Evolutionary conservation across 1,140 invertebrate species (phyloP).

Genomic region (Trypoxylus dichotomus): DNA sequence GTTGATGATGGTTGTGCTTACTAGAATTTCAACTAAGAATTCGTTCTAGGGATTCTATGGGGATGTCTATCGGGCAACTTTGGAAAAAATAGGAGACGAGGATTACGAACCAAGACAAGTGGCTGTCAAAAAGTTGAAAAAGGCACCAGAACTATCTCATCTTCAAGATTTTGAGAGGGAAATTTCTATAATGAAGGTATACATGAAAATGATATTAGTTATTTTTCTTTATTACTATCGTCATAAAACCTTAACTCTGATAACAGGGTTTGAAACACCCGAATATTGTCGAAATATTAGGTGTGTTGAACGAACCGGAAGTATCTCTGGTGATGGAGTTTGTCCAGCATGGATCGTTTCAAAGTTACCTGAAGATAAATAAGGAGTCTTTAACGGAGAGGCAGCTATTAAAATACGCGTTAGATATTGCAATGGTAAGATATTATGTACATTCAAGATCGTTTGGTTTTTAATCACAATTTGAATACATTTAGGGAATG

Average conservation of each 20-base stretch:
- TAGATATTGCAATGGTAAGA: constrained; percentile 66
- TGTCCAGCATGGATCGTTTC: constrained; percentile 76
- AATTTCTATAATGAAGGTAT: constrained; percentile 73
- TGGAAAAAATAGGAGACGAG: constrained; percentile 57
- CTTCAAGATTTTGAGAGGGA: constrained; percentile 68
- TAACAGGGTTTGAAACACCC: constrained; percentile 72
- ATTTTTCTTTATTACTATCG: neutral
- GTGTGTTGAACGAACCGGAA: constrained; percentile 75
- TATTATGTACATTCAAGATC: neutral
- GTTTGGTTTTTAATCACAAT: neutral
- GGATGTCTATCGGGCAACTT: constrained; percentile 66
- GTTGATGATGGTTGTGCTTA: too few relatives aligned
- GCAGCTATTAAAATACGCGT: constrained; percentile 72
- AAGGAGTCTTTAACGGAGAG: constrained; percentile 64
- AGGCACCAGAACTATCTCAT: constrained; percentile 52
- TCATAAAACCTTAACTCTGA: neutral
- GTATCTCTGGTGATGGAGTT: constrained; percentile 87
- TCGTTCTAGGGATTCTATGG: constrained; percentile 65
- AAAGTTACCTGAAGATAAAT: constrained; percentile 75
- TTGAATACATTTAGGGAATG: constrained; percentile 70
- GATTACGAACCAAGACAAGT: constrained; percentile 59
- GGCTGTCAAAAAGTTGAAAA: constrained; percentile 74
- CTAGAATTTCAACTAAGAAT: constrained; percentile 5
- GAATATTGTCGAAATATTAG: constrained; percentile 86
- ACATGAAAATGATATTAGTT: neutral